Percentiles rank a stretch among this genome's conserved stretches.
phyloP scores from a whole-genome alignment of 2,888 invertebrate genomes.

The Ferrisia virgata region DNA sequence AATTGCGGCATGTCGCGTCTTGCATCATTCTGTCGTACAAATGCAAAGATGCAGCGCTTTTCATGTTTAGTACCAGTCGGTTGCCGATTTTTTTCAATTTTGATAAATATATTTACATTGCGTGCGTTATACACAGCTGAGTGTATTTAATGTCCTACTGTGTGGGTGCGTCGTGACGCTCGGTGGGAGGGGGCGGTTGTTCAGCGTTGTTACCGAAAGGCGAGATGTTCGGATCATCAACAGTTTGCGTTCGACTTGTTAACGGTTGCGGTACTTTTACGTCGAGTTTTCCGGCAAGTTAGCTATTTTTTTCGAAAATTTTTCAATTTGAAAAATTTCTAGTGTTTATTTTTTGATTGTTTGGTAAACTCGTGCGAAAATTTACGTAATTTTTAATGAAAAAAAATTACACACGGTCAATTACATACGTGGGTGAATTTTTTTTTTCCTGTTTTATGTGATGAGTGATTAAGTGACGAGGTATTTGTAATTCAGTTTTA shows the following conservation, averaged over 20 bases:
- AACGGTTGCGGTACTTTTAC: neutral
- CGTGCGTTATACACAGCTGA: too few species aligned
- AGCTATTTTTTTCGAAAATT: neutral
- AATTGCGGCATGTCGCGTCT: too few species aligned
- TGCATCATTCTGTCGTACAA: too few species aligned
- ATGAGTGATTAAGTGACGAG: neutral
- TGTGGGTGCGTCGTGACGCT: slow-evolving; percentile 31
- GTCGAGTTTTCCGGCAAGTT: neutral
- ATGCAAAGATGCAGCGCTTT: too few species aligned
- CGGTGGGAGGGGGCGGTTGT: neutral
- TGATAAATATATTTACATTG: too few species aligned
- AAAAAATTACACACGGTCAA: neutral
- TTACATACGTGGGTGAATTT: neutral
- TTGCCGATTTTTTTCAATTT: too few species aligned
- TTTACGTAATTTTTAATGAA: neutral
- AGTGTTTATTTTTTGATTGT: neutral
- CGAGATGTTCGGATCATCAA: slow-evolving; percentile 2
- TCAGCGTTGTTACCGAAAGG: neutral
- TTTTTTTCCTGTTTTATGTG: neutral
- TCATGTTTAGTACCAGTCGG: too few species aligned
- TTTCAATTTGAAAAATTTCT: neutral
- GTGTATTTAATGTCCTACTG: too few species aligned
- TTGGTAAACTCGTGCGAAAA: neutral
- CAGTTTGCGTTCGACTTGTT: slow-evolving; percentile 34
- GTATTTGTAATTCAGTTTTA: too few species aligned